Conservation (phyloP, 2,113 vertebrate genomes). For the Prietella phreatophila region DNA sequence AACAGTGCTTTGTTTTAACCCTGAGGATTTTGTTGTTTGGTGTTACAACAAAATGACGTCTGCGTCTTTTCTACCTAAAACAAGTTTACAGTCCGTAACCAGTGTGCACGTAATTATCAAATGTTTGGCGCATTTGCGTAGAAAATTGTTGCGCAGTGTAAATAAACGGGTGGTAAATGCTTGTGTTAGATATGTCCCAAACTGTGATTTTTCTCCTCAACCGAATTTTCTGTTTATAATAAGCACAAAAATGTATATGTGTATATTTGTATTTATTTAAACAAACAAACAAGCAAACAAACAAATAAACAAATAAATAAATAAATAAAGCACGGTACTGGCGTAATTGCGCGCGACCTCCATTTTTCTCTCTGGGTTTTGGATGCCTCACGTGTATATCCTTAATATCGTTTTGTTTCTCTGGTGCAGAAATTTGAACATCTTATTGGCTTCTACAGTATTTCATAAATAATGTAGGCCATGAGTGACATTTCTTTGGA, state of each 20-base stretch:
- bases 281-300: constrained; percentile 76
- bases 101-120: not conserved
- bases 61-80: not conserved
- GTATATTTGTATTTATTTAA: constrained; percentile 99
- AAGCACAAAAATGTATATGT: constrained; percentile 77
- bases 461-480: not conserved
- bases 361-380: not conserved
- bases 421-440: not conserved
- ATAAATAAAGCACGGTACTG: constrained; percentile 49
- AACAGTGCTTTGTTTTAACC: not conserved
- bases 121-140: constrained; percentile 12
- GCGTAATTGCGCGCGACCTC: constrained; percentile 34
- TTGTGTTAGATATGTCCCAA: constrained; percentile 47
- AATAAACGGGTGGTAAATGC: constrained; percentile 20
- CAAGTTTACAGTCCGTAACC: not conserved
- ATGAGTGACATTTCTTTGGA: not conserved
- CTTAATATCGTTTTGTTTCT: not conserved
- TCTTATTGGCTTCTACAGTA: not conserved
- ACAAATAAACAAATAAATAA: constrained; percentile 96
- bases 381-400: not conserved
- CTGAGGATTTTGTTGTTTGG: not conserved
- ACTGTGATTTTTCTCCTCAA: constrained; percentile 46
- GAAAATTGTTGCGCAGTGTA: constrained; percentile 33
- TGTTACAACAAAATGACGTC: constrained; percentile 2
- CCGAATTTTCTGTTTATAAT: constrained; percentile 75